Base-by-base conservation (phyloP, 1,140 invertebrate species). In the Drosophila subobscura region DNA sequence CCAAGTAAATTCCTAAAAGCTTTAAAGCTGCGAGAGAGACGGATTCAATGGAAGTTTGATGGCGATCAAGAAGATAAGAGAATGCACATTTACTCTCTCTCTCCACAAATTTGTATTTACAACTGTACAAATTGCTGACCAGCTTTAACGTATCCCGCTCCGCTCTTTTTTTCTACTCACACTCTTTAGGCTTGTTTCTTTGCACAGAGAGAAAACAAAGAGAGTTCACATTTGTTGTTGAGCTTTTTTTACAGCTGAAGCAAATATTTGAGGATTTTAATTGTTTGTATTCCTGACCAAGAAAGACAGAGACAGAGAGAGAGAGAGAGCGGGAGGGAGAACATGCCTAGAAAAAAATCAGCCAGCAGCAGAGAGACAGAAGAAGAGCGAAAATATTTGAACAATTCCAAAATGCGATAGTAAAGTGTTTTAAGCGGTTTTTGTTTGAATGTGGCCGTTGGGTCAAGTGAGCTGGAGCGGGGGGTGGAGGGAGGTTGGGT, bases 381-480 rank as follows among this genome's bases (percentile, higher is more conserved):
- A 47, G 44, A 63, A 46, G 45, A 53, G 77, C 51, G 75, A 79
- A 88, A 83, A 88, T 89, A 88, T 88, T 88, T 88, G 76, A 88
- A 88, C 85, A 88, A 88, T 88, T 89, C 61, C 84, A 84, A 88
- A 88, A 89, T 88, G 84, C 79, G 84, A 88, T 88, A 89, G 84
- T 89, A 89, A 88, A 88, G 84, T 88, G 84, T 88, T 84, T 88
- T 88, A 88, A 88, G 83, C 83, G 83, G 83, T 88, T 89, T 89
- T 81, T 75, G 83, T 86, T 88, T 88, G 78, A 81, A 78, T 88
- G 78, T 61, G 61, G 66, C 53, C 40, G 37, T 50, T 10, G 16
- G 47, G 53, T 37, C 33, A 37, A 37, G 33, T n/a, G 16, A 20
- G 16, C 16, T 1, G 33, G 33, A 37, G 33, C 40, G 60, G 42